Evolutionary conservation across 1,140 invertebrate genomes (phyloP).

Genomic region (Steinernema feltiae): DNA sequence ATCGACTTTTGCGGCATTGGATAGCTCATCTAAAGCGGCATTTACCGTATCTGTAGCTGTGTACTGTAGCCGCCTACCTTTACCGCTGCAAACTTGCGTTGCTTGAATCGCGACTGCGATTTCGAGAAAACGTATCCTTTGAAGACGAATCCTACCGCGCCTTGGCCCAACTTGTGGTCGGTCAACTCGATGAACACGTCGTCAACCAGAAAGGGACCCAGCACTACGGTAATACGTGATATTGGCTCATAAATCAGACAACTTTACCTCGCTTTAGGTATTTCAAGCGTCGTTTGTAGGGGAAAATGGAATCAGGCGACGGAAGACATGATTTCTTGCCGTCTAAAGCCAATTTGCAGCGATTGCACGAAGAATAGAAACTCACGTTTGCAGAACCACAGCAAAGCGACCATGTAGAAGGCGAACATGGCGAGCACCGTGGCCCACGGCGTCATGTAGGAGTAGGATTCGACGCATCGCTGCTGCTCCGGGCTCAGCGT

Average conservation of each 20-base stretch:
- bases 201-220: slow-evolving; percentile 43
- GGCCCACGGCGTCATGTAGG: slow-evolving; percentile 9
- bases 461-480: neutral
- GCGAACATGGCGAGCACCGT: slow-evolving; percentile 2
- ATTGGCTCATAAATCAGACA: neutral
- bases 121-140: slow-evolving; percentile 53
- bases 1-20: slow-evolving; percentile 53
- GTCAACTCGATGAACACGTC: slow-evolving; percentile 52
- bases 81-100: slow-evolving; percentile 51
- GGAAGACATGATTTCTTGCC: slow-evolving; percentile 53
- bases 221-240: slow-evolving; percentile 31
- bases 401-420: neutral
- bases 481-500: slow-evolving; percentile 9
- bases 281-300: slow-evolving; percentile 46
- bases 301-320: slow-evolving; percentile 48
- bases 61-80: slow-evolving; percentile 35
- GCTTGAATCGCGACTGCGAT: slow-evolving; percentile 51
- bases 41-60: neutral
- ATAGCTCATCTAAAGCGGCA: slow-evolving; percentile 46
- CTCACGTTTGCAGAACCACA: slow-evolving; percentile 4
- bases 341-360: slow-evolving; percentile 32
- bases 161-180: slow-evolving; percentile 49
- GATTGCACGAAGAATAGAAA: neutral
- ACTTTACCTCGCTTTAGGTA: slow-evolving; percentile 43
- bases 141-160: slow-evolving; percentile 52